Evolutionary conservation across 2,113 vertebrate genomes (phyloP).

Genomic region (Myrmophylax atrothorax): DNA sequence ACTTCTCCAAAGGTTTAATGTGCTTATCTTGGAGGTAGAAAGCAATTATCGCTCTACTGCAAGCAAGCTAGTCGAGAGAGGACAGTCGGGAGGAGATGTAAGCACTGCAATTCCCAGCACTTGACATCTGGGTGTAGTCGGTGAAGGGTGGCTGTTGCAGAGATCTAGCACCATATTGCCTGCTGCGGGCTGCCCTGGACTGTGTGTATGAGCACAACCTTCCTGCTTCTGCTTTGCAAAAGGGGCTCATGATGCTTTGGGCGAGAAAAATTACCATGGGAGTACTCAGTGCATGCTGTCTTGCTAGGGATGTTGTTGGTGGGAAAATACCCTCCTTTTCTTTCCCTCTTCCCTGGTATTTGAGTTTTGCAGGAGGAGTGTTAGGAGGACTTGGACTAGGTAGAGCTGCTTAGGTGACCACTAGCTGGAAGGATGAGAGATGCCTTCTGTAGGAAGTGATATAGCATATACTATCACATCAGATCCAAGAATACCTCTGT

Average conservation of each 20-base stretch:
- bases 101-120: fast-evolving
- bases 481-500: background rate
- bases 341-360: background rate
- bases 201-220: background rate
- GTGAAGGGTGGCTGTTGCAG: background rate
- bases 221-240: background rate
- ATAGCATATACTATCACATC: background rate
- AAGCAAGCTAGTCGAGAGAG: background rate
- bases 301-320: background rate
- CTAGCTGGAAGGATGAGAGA: background rate
- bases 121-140: background rate
- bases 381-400: background rate
- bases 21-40: background rate
- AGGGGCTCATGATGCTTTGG: background rate
- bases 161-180: fast-evolving
- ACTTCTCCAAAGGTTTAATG: background rate
- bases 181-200: background rate
- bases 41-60: background rate
- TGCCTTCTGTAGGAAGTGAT: background rate
- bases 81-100: background rate
- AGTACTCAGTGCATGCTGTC: background rate
- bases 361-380: background rate
- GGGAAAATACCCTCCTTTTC: background rate
- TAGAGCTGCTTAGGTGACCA: background rate
- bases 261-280: background rate